phyloP scores from a whole-genome alignment of 1,140 invertebrate genomes.

The Drosophila carrolli region DNA sequence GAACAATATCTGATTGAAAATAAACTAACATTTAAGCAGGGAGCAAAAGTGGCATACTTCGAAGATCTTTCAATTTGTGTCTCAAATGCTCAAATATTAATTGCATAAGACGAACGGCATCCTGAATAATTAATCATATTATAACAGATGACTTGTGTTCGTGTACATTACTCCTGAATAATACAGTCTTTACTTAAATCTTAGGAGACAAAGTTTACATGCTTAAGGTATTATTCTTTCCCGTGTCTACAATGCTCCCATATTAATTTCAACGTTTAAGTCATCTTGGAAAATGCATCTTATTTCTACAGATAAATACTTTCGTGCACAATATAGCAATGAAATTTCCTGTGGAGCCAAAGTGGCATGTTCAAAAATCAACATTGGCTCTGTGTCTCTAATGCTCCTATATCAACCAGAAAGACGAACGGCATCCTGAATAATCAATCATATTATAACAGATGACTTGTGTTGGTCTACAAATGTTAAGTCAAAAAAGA shows the following conservation, averaged over 20 bases:
- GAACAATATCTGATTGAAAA: no score
- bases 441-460: slow-evolving; percentile 45
- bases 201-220: slow-evolving; percentile 61
- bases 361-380: slow-evolving; percentile 35
- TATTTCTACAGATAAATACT: slow-evolving; percentile 47
- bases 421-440: slow-evolving; percentile 60
- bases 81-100: slow-evolving; percentile 33
- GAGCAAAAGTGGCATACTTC: slow-evolving; percentile 20
- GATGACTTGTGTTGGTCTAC: slow-evolving; percentile 1
- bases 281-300: slow-evolving; percentile 39
- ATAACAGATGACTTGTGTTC: slow-evolving; percentile 1
- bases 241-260: slow-evolving; percentile 65
- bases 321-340: slow-evolving; percentile 18
- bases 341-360: slow-evolving; percentile 29
- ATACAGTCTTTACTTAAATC: no score
- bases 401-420: slow-evolving; percentile 51
- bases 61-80: slow-evolving; percentile 9
- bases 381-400: slow-evolving; percentile 49
- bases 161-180: no score
- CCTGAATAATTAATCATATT: slow-evolving; percentile 22
- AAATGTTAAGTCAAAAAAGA: background rate
- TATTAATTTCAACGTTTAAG: slow-evolving; percentile 10
- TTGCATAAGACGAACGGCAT: slow-evolving; percentile 27
- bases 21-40: background rate
- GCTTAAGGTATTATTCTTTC: background rate